phyloP scores from a whole-genome alignment of 2,113 vertebrate species.

The Antechinus stuartii region DNA sequence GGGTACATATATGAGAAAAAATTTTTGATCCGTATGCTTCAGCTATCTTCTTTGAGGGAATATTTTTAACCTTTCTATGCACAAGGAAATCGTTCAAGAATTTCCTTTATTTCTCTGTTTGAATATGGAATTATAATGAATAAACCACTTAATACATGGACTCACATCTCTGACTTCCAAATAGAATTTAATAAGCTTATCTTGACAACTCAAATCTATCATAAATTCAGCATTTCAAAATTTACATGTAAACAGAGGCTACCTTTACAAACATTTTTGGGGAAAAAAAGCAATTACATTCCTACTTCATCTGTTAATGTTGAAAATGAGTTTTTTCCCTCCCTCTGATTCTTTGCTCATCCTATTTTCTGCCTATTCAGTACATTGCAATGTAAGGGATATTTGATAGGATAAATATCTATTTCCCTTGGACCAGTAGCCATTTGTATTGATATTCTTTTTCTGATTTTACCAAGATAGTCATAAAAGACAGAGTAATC shows the following conservation, averaged over 20 bases:
- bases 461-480: neutral
- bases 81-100: neutral
- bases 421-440: neutral
- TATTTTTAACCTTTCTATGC: slow-evolving; percentile 44
- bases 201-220: neutral
- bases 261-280: neutral
- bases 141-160: slow-evolving; percentile 10
- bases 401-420: neutral
- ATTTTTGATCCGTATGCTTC: neutral
- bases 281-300: neutral
- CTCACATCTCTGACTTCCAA: neutral
- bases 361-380: neutral
- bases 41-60: slow-evolving; percentile 24
- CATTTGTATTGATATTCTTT: neutral
- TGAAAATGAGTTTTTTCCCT: neutral
- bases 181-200: neutral
- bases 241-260: neutral
- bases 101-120: slow-evolving; percentile 22
- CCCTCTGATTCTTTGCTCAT: neutral
- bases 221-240: neutral
- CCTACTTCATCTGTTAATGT: neutral
- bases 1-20: neutral
- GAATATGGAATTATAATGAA: slow-evolving; percentile 20
- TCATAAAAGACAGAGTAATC: neutral
- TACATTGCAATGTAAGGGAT: neutral